Evolutionary conservation across 2,797 vertebrate genomes (phyloP).

Genomic region (Tapera naevia): DNA sequence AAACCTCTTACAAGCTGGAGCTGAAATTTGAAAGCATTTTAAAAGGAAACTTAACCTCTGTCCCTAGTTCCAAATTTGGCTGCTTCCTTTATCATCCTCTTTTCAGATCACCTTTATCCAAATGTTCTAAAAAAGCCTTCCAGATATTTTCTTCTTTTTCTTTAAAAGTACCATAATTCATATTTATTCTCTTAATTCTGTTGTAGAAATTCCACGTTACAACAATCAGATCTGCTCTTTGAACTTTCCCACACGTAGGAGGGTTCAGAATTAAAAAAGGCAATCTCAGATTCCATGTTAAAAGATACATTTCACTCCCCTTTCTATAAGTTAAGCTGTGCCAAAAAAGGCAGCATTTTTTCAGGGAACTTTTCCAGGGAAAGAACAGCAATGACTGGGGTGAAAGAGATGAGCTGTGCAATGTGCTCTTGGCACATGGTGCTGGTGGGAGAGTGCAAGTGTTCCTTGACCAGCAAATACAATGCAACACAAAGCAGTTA

Average conservation of each 20-base stretch:
- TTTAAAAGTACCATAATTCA: neutral
- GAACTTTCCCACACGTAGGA: neutral
- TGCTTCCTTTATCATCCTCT: neutral
- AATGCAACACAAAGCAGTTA: neutral
- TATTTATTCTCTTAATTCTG: constrained; percentile 9
- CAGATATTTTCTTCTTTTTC: neutral
- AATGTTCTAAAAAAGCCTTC: neutral
- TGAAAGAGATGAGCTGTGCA: neutral
- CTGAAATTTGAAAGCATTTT: constrained; percentile 19
- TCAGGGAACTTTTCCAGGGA: neutral
- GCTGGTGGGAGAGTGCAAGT: neutral
- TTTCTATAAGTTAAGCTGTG: neutral
- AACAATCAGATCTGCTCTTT: constrained; percentile 2
- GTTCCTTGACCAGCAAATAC: neutral
- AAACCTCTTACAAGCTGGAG: constrained; percentile 9
- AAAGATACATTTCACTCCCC: neutral
- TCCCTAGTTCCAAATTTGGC: constrained; percentile 11
- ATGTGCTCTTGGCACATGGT: neutral
- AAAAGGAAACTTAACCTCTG: constrained; percentile 8
- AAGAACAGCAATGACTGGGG: fast-evolving
- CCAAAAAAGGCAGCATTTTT: neutral
- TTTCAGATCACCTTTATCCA: neutral
- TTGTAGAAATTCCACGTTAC: neutral
- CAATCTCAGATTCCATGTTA: neutral
- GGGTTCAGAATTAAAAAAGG: neutral